Percentiles rank a stretch among this genome's conserved stretches.
phyloP scores from a whole-genome alignment of 2,888 invertebrate species.

The Ischnus inquisitorius region DNA sequence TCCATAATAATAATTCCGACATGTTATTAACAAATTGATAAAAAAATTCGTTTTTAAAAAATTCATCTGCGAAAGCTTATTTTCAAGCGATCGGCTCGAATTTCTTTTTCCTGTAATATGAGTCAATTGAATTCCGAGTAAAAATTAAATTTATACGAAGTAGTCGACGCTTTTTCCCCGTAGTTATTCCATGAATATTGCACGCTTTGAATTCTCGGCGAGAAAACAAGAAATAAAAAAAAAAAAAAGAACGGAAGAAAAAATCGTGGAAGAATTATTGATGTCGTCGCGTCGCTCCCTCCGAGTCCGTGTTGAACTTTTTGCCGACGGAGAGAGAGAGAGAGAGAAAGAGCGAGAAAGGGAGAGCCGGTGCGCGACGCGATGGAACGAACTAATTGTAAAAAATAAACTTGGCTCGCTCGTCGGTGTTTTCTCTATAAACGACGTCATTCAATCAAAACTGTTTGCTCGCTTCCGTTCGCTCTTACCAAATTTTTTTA shows the following conservation, averaged over 20 bases:
- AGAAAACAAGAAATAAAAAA: not conserved
- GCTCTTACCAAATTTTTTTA: not conserved
- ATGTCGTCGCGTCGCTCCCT: not conserved
- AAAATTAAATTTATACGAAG: not conserved
- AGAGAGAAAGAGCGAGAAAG: too few species aligned
- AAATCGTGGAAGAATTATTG: conserved; percentile 25
- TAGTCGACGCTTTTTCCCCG: not conserved
- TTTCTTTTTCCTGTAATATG: too few species aligned
- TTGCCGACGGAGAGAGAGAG: not conserved
- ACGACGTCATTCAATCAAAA: conserved; percentile 18
- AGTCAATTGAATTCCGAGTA: conserved; percentile 5
- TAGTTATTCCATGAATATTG: conserved; percentile 27
- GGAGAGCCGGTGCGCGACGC: not conserved
- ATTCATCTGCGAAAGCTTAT: too few species aligned
- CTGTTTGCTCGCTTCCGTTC: conserved; percentile 1
- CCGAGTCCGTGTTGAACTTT: not conserved
- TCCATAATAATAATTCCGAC: too few species aligned
- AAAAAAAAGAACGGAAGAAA: conserved; percentile 18
- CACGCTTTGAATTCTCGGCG: conserved; percentile 17
- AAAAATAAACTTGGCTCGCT: conserved; percentile 35
- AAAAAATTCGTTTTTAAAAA: too few species aligned
- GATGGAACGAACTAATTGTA: conserved; percentile 33
- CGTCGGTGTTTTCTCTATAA: conserved; percentile 3
- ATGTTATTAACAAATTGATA: too few species aligned
- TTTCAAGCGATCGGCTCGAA: too few species aligned